Percentiles rank a stretch among this genome's conserved stretches.
Conservation (phyloP, 2,113 vertebrate genomes). For the Anguilla japonica region DNA sequence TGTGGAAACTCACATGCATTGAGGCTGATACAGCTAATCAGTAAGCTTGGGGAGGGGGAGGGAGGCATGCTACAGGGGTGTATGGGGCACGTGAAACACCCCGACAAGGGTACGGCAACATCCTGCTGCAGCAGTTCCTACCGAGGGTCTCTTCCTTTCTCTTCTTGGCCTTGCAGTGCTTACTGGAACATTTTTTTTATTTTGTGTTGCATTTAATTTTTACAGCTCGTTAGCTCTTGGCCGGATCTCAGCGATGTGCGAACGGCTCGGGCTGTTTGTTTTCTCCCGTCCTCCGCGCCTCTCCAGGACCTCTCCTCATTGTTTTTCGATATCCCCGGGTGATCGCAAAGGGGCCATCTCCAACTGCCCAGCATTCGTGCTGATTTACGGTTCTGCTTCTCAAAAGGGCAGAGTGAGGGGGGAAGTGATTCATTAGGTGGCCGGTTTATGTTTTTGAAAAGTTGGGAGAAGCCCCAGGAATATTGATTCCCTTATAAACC, state of each 20-base stretch:
- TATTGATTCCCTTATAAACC: constrained; percentile 67
- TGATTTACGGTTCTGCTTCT: constrained; percentile 68
- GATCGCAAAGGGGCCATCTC: constrained; percentile 46
- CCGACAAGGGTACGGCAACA: not conserved
- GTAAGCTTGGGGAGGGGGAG: too few relatives aligned
- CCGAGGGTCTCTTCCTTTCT: not conserved
- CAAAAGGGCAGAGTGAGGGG: constrained; percentile 57
- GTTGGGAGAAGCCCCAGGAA: constrained; percentile 55
- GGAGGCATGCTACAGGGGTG: not conserved
- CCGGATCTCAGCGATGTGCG: not conserved
- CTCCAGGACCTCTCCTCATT: constrained; percentile 37
- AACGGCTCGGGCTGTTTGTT: constrained; percentile 35
- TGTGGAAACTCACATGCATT: constrained; percentile 9
- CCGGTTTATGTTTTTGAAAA: constrained; percentile 62
- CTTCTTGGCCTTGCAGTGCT: constrained; percentile 16
- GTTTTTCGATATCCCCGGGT: constrained; percentile 44
- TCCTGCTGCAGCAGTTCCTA: not conserved
- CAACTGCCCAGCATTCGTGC: constrained; percentile 52
- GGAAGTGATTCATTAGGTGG: constrained; percentile 67
- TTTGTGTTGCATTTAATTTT: not conserved
- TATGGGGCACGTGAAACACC: not conserved
- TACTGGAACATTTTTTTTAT: constrained; percentile 1
- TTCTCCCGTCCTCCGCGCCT: constrained; percentile 34
- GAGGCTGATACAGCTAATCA: not conserved
- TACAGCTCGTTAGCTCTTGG: constrained; percentile 13